Base-by-base conservation (phyloP, 2,113 vertebrate genomes). In the Carollia perspicillata region DNA sequence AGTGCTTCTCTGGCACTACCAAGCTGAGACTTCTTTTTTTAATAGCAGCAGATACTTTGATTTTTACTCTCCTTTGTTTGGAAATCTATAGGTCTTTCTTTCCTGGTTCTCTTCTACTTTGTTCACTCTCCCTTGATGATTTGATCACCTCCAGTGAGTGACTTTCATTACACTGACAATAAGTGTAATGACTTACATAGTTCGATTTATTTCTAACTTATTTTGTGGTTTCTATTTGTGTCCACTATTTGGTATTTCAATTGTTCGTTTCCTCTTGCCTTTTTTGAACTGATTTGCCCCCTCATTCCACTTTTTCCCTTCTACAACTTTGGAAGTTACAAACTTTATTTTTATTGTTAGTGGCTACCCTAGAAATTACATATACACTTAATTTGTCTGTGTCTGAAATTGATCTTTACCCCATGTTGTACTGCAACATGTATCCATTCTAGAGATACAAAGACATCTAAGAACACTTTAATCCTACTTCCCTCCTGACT, bases 21-120 rank as follows among this genome's bases (percentile, higher is more conserved):
- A 87, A 23, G n/a, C 30, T 71, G n/a, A 89, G 37, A 51, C 13
- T 42, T 53, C 20, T 53, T 37, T 68, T 23, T n/a, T 26, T 49
- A 30, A 42, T 51, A 84, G 49, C 8, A 53, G 16, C 26, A 47
- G 37, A 49, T 49, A 71, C 12, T 94, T 92, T 93, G 72, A 93
- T 78, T 87, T 40, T 53, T 92, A 80, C 44, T 94, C 81, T 71
- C 22, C 22, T 86, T 90, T 75, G 68, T 85, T 86, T 93, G 51
- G 68, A 10, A 90, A 93, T 47, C 55, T 3, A 49, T 0, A 44
- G 40, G 23, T 63, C 51, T 86, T 65, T 79, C 47, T 60, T 90
- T 87, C 22, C 44, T 69, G 55, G 37, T 85, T 77, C 44, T 94
- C 63, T 84, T 83, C 42, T 74, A 60, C 37, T 88, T 66, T 35